Conservation (phyloP, 2,797 vertebrate species). For the Acanthurus leucopareius region DNA sequence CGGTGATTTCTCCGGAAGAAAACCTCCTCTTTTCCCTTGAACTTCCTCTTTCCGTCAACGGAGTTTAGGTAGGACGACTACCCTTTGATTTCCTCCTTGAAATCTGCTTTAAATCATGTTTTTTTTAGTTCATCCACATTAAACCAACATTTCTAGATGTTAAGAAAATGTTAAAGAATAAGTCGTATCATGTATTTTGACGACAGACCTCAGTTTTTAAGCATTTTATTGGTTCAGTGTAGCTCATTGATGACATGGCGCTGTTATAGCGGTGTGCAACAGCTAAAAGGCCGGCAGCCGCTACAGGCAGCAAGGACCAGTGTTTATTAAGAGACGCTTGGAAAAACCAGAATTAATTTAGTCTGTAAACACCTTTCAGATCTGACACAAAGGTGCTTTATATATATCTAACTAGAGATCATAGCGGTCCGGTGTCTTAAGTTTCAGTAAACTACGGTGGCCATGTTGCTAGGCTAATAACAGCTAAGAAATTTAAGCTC, state of each 20-base stretch:
- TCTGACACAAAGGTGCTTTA: accelerated
- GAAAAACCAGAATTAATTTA: accelerated
- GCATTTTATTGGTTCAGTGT: neutral
- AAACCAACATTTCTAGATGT: neutral
- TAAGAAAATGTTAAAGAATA: accelerated
- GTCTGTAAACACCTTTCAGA: accelerated
- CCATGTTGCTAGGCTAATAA: constrained; percentile 5
- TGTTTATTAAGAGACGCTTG: accelerated
- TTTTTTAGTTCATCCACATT: constrained; percentile 75
- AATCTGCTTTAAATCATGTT: constrained; percentile 79
- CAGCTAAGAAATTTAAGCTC: neutral
- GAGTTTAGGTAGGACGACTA: constrained; percentile 84
- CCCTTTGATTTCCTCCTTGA: neutral
- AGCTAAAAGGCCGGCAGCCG: constrained; percentile 44
- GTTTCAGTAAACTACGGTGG: neutral
- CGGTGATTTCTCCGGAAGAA: constrained; percentile 85
- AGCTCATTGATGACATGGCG: constrained; percentile 63
- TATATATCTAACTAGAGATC: neutral
- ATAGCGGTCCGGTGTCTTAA: accelerated
- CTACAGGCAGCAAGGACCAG: accelerated
- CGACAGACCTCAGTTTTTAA: neutral
- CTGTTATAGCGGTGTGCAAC: constrained; percentile 10
- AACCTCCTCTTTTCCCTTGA: constrained; percentile 41
- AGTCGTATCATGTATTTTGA: constrained; percentile 43
- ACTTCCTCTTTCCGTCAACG: constrained; percentile 88